A percentile compares a stretch with the other conserved stretches of the same genome.
Conservation (phyloP, 2,113 vertebrate species). For the Oryzias curvinotus region DNA sequence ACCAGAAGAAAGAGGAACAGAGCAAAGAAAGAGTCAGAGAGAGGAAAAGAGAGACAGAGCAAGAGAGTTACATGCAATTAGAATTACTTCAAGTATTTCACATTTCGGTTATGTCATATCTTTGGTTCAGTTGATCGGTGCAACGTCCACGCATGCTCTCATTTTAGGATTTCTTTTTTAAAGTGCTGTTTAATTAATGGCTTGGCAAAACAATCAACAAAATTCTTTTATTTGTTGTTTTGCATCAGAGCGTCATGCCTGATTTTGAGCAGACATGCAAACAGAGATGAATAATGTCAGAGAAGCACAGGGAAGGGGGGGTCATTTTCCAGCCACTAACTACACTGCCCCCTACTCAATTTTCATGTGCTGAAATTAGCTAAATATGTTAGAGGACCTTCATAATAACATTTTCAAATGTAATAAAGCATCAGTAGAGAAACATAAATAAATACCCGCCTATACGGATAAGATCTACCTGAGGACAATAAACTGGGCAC, state of each 20-base stretch:
- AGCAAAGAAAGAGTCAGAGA: constrained; percentile 52
- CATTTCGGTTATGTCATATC: constrained; percentile 69
- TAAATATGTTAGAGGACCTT: too few relatives aligned
- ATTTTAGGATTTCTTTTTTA: constrained; percentile 23
- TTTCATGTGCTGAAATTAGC: too few relatives aligned
- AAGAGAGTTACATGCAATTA: constrained; percentile 95
- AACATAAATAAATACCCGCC: not conserved
- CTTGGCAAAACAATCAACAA: constrained; percentile 41
- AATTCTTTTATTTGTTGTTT: constrained; percentile 44
- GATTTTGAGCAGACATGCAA: constrained; percentile 45
- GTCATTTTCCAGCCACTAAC: constrained; percentile 1
- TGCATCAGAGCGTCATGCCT: constrained; percentile 56
- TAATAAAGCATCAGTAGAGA: too few relatives aligned
- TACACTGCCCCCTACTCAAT: too few relatives aligned
- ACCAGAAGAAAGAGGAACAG: constrained; percentile 45
- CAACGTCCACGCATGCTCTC: constrained; percentile 67
- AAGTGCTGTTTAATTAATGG: not conserved
- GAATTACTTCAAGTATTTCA: constrained; percentile 77
- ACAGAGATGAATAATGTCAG: constrained; percentile 34
- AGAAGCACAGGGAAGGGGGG: constrained; percentile 30
- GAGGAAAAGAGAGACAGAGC: constrained; percentile 64
- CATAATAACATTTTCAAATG: too few relatives aligned
- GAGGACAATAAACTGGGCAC: constrained; percentile 6
- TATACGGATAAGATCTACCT: constrained; percentile 5
- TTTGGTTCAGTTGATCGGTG: constrained; percentile 53